These are phyloP conservation scores for Acanthosepion esculentum DNA, from an alignment of 2,888 invertebrate genomes.

Conservation along the genomic window DNA sequence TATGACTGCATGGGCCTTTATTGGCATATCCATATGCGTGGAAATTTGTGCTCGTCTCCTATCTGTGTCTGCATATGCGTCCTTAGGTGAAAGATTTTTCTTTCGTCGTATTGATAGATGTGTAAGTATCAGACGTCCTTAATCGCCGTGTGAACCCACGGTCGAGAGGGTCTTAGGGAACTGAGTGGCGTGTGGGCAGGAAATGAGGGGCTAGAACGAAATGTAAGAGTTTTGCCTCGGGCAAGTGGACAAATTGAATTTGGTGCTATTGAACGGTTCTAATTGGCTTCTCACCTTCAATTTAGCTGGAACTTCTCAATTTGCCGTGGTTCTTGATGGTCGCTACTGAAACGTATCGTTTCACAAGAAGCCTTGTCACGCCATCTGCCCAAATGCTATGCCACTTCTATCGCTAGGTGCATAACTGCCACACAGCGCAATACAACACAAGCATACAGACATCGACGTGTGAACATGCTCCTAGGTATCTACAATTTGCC, in stretches of 20 bases:
- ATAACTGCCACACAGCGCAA: background rate
- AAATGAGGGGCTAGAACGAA: background rate
- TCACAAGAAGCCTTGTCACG: background rate
- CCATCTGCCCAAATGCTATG: background rate
- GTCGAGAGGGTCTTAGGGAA: background rate
- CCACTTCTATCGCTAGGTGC: background rate
- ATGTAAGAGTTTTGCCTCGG: background rate
- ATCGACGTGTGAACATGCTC: background rate
- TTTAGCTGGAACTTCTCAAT: slow-evolving; percentile 20
- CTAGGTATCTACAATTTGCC: background rate
- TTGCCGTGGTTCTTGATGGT: background rate
- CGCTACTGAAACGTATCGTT: background rate
- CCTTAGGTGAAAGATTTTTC: background rate
- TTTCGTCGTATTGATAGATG: too few relatives aligned
- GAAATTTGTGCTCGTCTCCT: background rate
- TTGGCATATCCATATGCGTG: too few relatives aligned
- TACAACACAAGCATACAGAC: background rate
- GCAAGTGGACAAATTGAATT: slow-evolving; percentile 23
- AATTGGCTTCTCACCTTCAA: slow-evolving; percentile 33
- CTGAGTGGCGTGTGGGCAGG: background rate
- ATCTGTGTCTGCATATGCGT: background rate
- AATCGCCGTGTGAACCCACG: background rate
- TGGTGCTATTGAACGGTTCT: background rate
- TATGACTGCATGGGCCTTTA: too few relatives aligned
- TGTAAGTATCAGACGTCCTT: background rate